Conservation (phyloP, 2,888 invertebrate species). For the Chymomyza procnemis region DNA sequence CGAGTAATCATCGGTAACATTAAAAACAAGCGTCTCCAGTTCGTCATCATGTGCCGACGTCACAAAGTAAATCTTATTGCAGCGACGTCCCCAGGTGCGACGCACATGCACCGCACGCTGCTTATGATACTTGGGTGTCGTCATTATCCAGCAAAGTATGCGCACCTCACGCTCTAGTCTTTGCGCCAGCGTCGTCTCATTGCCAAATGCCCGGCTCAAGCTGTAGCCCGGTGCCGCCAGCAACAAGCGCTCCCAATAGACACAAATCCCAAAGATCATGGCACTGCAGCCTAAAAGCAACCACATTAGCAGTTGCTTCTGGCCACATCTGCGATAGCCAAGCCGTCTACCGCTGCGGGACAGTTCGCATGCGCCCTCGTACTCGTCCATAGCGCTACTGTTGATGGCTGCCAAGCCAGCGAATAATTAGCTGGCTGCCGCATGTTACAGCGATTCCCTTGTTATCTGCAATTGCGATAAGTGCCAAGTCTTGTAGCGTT, state of each 20-base stretch:
- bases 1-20: conserved; percentile 87
- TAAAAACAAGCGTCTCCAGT: conserved; percentile 88
- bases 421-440: background rate
- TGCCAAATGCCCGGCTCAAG: background rate
- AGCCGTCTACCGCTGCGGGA: background rate
- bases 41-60: conserved; percentile 85
- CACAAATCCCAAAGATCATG: conserved; percentile 28
- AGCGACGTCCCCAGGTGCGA: conserved; percentile 96
- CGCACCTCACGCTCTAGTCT: conserved; percentile 86
- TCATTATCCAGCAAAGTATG: conserved; percentile 97
- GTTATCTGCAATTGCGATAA: background rate
- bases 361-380: background rate
- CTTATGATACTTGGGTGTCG: conserved; percentile 91
- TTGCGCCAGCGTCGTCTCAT: conserved; percentile 80
- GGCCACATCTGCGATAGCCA: conserved; percentile 21
- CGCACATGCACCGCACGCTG: conserved; percentile 93
- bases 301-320: conserved; percentile 20
- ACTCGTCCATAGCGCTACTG: background rate
- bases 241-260: conserved; percentile 44
- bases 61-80: conserved; percentile 92
- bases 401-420: too few species aligned
- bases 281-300: conserved; percentile 15
- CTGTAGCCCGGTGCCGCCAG: conserved; percentile 10
- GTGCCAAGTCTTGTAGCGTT: too few species aligned
- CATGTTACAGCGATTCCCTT: background rate